Conservation (phyloP, 1,140 invertebrate genomes). For the Wasmannia auropunctata region DNA sequence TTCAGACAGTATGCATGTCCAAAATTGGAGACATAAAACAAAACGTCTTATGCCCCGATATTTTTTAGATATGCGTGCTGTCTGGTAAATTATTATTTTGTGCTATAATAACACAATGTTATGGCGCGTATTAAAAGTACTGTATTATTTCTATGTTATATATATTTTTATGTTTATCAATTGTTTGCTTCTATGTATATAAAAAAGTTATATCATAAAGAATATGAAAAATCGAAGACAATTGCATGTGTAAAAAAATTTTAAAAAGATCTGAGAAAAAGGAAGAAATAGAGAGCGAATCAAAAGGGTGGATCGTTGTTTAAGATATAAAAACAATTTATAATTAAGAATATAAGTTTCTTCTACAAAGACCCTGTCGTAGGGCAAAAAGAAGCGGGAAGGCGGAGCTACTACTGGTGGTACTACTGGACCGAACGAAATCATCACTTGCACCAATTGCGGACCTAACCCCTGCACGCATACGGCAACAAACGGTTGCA, state of each 20-base stretch:
- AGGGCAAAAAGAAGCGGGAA: conserved; percentile 93
- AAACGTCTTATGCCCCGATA: too few species aligned
- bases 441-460: conserved; percentile 92
- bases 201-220: too few species aligned
- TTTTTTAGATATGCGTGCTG: too few species aligned
- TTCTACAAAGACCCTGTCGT: conserved; percentile 83
- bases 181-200: conserved; percentile 9
- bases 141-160: conserved; percentile 18
- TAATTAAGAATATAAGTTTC: conserved; percentile 74
- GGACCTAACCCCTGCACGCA: conserved; percentile 93
- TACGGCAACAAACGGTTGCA: conserved; percentile 93
- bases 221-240: neutral
- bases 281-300: neutral
- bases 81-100: conserved; percentile 20
- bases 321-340: conserved; percentile 27
- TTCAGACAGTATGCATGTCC: too few species aligned
- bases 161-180: conserved; percentile 31
- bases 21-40: too few species aligned
- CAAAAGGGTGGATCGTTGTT: conserved; percentile 71
- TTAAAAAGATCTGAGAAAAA: neutral
- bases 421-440: conserved; percentile 88
- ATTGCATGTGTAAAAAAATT: neutral
- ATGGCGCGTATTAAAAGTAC: neutral
- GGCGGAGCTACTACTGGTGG: conserved; percentile 79
- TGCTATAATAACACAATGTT: neutral